phyloP scores from a whole-genome alignment of 2,113 vertebrate genomes.

The Ctenodactylus gundi region DNA sequence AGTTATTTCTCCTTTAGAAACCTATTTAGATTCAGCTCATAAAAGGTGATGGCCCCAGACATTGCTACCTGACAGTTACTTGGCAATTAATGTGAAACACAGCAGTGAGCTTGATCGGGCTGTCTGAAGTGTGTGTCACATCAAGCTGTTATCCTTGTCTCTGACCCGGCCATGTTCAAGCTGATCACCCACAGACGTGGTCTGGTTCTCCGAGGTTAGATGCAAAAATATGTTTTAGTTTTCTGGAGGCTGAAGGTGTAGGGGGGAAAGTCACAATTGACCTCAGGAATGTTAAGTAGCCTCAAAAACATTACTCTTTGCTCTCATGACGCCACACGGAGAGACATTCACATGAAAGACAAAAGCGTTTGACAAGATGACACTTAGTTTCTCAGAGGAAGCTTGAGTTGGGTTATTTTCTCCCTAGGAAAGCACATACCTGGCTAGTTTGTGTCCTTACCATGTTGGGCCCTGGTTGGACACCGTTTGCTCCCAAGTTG shows the following conservation, averaged over 20 bases:
- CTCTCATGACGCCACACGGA: neutral
- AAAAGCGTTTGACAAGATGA: neutral
- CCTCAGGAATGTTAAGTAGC: neutral
- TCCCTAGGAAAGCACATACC: neutral
- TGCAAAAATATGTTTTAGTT: neutral
- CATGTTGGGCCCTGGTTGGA: neutral
- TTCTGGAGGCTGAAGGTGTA: neutral
- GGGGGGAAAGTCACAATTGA: neutral
- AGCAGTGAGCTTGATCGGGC: slow-evolving; percentile 12
- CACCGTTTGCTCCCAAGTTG: neutral
- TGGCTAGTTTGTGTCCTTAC: neutral
- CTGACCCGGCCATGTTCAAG: slow-evolving; percentile 33
- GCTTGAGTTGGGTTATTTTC: neutral
- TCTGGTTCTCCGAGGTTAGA: slow-evolving; percentile 11
- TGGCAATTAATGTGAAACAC: slow-evolving; percentile 17
- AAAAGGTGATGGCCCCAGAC: neutral
- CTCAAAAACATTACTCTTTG: neutral
- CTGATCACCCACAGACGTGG: neutral
- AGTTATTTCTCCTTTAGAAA: neutral
- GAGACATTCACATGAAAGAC: neutral
- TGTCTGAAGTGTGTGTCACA: slow-evolving; percentile 36
- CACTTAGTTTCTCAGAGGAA: neutral
- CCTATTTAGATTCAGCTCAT: slow-evolving; percentile 35
- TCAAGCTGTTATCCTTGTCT: neutral
- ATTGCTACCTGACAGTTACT: slow-evolving; percentile 10